Base-by-base conservation (phyloP, 2,888 invertebrate species). In the Lingula anatina region DNA sequence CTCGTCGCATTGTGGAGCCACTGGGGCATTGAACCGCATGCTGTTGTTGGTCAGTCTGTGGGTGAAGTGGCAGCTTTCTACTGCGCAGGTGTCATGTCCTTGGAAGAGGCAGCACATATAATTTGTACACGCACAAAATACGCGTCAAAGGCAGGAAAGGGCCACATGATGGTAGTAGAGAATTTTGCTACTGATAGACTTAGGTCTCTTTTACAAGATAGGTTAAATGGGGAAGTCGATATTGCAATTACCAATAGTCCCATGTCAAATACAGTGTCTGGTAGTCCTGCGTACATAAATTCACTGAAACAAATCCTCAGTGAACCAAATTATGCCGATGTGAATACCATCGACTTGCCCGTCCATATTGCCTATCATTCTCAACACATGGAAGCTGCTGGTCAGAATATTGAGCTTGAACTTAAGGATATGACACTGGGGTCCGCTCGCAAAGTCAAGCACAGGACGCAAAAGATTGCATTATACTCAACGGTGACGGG, bases 41-140 rank as follows among this genome's bases (percentile, higher is more conserved):
- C 3, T 2, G 31, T 49, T 9, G 21, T 49, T 9, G 49, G 49
- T 37, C 49, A 49, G 23, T 49, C 49, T 12, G 49, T 44, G 12
- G 49, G 49, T 20, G 49, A 49, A 35, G 38, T 49, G 2, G 44
- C 49, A 18, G 49, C 49, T 12, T 27, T 31, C 7, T 24, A 46
- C 44, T 23, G 18, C 15, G 15, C 40, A 26, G 36, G 46, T 38
- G 20, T 18, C 21, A 5, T 50, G 2, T 21, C 23, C 38, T 21
- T 46, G 21, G 36, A 37, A 15, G 31, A 18, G 5, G 46, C 46
- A 5, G 46, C 24, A n/a, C 18, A 24, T 4, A 25, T 46, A 9
- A 46, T 46, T 20, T 46, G 23, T 25, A 36, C 36, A 18, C 36
- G 46, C 7, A 38, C 20, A 15, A 5, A 38, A n/a, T n/a, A 38